phyloP scores from a whole-genome alignment of 2,113 vertebrate species.

The Bungarus multicinctus region DNA sequence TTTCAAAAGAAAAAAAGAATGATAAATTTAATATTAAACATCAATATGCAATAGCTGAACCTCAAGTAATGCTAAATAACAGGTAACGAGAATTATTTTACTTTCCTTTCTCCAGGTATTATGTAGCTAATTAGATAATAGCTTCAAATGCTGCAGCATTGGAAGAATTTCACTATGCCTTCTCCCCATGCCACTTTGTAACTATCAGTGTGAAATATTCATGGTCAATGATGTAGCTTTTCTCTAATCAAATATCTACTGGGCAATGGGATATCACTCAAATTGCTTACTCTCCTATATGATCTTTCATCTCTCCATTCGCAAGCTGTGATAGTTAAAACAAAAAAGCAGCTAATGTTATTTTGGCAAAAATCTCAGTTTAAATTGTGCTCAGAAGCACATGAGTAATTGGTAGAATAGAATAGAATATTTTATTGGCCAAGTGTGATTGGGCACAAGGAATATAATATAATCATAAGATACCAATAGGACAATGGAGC shows the following conservation, averaged over 20 bases:
- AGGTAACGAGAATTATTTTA: neutral
- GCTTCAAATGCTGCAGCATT: neutral
- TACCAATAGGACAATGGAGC: neutral
- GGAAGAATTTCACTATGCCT: neutral
- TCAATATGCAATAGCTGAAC: neutral
- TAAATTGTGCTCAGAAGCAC: neutral
- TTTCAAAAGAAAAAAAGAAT: neutral
- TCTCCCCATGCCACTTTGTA: neutral
- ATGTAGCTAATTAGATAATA: neutral
- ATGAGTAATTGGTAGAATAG: neutral
- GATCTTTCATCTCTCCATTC: neutral
- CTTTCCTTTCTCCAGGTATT: neutral
- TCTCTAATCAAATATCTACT: too few relatives aligned
- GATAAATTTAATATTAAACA: neutral
- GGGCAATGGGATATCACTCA: neutral
- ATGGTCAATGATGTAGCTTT: neutral
- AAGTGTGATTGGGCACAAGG: neutral
- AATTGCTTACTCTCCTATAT: neutral
- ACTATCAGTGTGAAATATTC: neutral
- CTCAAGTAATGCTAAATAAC: neutral
- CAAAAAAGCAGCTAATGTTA: neutral
- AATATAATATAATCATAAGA: neutral
- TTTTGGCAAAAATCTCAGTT: neutral
- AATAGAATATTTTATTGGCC: neutral
- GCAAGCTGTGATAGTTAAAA: neutral